Evolutionary conservation across 2,888 invertebrate genomes (phyloP), one percentile per base, ranked within the genome.

Genomic region (Prosapia bicincta): DNA sequence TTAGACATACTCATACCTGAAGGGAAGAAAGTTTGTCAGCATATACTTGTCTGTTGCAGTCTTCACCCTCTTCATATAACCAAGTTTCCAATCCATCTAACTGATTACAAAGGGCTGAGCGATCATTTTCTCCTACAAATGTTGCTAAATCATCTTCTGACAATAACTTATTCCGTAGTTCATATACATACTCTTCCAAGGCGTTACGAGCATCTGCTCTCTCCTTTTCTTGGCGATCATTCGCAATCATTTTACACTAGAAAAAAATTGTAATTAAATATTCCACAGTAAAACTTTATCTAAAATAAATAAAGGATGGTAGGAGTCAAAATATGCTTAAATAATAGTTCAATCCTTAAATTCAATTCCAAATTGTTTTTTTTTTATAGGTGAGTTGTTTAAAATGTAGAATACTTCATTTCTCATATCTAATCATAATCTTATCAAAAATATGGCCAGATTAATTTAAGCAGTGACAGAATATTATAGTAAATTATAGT

Each of bases 111-210:
- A 80, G 79, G 94, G 88, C 0, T 85, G 86, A 85, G 78, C 93
- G 89, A 79, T 93, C 94, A 13, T 87, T 85, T 74, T 93, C 93
- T 0, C 90, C 87, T 25, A 96, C 90, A 84, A 92, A 98, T 5
- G 90, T 88, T 78, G 91, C 92, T 72, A 95, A 87, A 43, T 92
- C 88, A 78, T 92, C 93, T 25, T 93, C 93, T 76, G 92, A 90
- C 65, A 90, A 89, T 73, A 99, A 85, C 84, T 97, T 97, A 77
- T 95, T 93, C 74, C 99, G 90, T 85, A 98, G 89, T 82, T 98
- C 98, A 84, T 99, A 99, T 30, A 99, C 97, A 83, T 97, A 99
- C 85, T 99, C 99, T 85, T 99, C 99, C 0, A 99, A 89, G 2
- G 97, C 94, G 85, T 99, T 99, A 83, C 98, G 94, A 0, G 97